Base-by-base conservation (phyloP, 2,797 vertebrate species). In the Myripristis jacobus region DNA sequence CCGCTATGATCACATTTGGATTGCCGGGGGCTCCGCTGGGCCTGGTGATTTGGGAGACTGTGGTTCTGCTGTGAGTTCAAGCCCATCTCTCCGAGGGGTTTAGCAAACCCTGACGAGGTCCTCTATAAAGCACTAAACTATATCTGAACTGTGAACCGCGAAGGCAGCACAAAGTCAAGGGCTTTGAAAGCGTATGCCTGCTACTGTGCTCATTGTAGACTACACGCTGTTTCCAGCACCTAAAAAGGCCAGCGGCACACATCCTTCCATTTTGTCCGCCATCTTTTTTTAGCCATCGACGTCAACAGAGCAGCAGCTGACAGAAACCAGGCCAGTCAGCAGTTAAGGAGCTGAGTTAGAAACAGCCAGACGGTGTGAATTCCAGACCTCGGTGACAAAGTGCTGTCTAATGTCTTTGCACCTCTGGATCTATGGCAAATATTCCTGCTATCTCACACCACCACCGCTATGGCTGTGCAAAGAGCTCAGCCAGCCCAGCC, bases 391-490 rank as follows among this genome's bases (percentile, higher is more conserved):
- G 77, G 89, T 91, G 92, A 92, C 91, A 91, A 93, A 92, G 90
- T 91, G 87, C 90, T 91, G 92, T 88, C 89, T 92, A 91, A 93
- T 92, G 88, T 93, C 92, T 91, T 91, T 89, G 86, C 91, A 92
- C 92, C 91, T 90, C 87, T 87, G 89, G 89, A 88, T 73, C 78
- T 80, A 77, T 85, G 87, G 90, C 90, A 92, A 87, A 91, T 86
- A 89, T 91, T 86, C 77, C 79, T 16, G 79, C 83, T 83, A 80
- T 77, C 78, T 86, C 78, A 76, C 82, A 83, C 71, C 51, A 44
- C 52, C 51, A 64, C 74, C n/a, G 1, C 50, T 18, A 65, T 54
- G 68, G 78, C 76, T 70, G 50, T 27, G 61, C 70, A 58, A 73
- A 68, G 75, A 78, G 62, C 66, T 16, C 34, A 13, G 65, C 77